Percentiles rank a stretch among this genome's conserved stretches.
Evolutionary conservation across 2,888 invertebrate species (phyloP).

Genomic region (Mesochorus sp.): DNA sequence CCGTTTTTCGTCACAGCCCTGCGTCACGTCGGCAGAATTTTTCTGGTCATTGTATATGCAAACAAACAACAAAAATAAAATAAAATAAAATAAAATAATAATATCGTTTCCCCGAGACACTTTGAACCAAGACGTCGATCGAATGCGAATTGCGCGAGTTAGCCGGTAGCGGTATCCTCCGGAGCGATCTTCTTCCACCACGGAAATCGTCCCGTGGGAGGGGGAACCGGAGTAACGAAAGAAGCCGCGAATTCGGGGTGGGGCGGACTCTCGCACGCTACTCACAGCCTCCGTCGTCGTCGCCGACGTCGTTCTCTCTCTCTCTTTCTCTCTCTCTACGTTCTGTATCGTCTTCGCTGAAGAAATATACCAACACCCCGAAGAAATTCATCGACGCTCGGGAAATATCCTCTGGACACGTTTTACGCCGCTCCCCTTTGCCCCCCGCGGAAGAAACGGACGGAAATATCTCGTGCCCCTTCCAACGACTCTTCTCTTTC

Average conservation of each 20-base stretch:
- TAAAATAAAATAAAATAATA: no score
- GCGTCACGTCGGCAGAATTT: conserved; percentile 85
- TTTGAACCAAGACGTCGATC: conserved; percentile 93
- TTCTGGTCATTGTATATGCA: conserved; percentile 86
- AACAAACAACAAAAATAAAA: conserved; percentile 71
- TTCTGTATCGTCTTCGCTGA: conserved; percentile 1
- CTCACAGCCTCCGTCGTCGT: conserved; percentile 1
- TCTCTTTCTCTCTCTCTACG: conserved; percentile 9
- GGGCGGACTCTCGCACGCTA: conserved; percentile 28
- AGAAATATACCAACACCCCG: conserved; percentile 26
- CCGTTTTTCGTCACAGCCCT: conserved; percentile 81
- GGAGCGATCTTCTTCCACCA: conserved; percentile 64
- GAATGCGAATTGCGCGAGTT: conserved; percentile 95
- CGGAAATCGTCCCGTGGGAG: conserved; percentile 49
- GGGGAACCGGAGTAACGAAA: conserved; percentile 63
- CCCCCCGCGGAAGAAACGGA: conserved; percentile 47
- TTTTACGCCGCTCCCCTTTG: conserved; percentile 45
- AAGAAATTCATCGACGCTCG: conserved; percentile 49
- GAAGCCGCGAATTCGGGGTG: conserved; percentile 26
- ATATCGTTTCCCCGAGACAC: conserved; percentile 82
- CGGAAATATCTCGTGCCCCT: conserved; percentile 57
- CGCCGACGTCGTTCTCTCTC: conserved; percentile 38
- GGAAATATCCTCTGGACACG: conserved; percentile 39
- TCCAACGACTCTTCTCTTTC: no score
- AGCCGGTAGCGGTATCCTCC: conserved; percentile 86